Evolutionary conservation across 2,113 vertebrate genomes (phyloP), one percentile per base, ranked within the genome.

Genomic region (Neogobius melanostomus): DNA sequence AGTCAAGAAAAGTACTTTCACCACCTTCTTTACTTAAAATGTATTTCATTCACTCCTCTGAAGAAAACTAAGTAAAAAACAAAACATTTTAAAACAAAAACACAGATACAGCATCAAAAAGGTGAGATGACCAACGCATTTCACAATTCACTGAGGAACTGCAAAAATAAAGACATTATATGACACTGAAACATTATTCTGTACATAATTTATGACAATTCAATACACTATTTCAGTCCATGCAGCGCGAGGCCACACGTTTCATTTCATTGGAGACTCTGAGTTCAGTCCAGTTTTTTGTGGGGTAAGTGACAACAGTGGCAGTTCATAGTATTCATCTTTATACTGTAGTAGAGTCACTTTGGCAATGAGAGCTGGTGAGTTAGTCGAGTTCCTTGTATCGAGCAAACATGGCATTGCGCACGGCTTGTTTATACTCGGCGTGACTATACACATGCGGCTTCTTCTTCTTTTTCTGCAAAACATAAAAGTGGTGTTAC

Each of bases 361-460:
- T 60, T 36, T 49, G 44, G 72, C 43, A 67, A 72, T 21, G 49
- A 71, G 72, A 66, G 68, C 60, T 61, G 75, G 68, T 49, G 66
- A 57, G 67, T 96, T 92, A 98, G 85, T 98, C 95, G 0, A 98
- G 94, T 71, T 98, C 97, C 86, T 98, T 98, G 51, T 96, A 98
- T 67, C 96, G 94, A 71, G 97, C 96, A 85, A 98, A 98, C 97
- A 98, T 98, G 77, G 97, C 96, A 81, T 97, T 97, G 63, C 96
- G 92, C 53, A 98, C 96, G 0, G 96, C 96, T 0, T 98, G 96
- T 2, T 96, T 94, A 88, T 98, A 98, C 3, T 95, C 95, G 83
- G 93, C 92, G 0, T 93, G 93, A 76, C 92, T 80, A 80, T 95
- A 96, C 66, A 92, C 86, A 1, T 86, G 93, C 6, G 93, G 85